phyloP scores from a whole-genome alignment of 2,797 vertebrate species.

The Cossypha polioptera region DNA sequence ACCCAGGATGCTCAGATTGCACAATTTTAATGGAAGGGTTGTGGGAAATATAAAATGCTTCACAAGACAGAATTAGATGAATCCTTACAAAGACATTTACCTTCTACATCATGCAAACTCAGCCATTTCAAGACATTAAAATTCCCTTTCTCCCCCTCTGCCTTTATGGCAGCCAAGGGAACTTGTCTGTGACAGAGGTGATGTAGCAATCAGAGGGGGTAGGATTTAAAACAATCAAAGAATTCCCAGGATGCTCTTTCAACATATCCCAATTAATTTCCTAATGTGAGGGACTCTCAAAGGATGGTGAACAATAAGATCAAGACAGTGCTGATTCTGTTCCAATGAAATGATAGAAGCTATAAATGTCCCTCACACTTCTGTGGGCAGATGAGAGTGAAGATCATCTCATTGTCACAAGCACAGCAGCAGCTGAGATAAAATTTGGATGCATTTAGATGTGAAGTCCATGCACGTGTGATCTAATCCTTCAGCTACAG shows the following conservation, averaged over 20 bases:
- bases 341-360: background rate
- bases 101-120: background rate
- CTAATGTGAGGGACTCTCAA: background rate
- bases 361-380: background rate
- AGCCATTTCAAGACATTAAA: background rate
- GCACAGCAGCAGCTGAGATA: background rate
- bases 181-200: background rate
- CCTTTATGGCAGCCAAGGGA: background rate
- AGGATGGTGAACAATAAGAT: background rate
- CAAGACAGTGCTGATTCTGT: background rate
- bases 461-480: background rate
- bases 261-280: background rate
- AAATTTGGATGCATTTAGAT: slow-evolving; percentile 2
- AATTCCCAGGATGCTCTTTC: background rate
- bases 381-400: background rate
- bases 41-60: background rate
- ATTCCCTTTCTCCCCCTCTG: background rate
- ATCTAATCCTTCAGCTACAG: background rate
- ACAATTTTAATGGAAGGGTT: background rate
- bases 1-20: background rate
- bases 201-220: background rate
- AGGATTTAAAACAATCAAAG: slow-evolving; percentile 3
- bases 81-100: background rate
- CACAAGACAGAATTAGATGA: background rate
- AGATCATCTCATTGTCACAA: background rate